Base-by-base conservation (phyloP, 2,888 invertebrate species). In the Ormia ochracea region DNA sequence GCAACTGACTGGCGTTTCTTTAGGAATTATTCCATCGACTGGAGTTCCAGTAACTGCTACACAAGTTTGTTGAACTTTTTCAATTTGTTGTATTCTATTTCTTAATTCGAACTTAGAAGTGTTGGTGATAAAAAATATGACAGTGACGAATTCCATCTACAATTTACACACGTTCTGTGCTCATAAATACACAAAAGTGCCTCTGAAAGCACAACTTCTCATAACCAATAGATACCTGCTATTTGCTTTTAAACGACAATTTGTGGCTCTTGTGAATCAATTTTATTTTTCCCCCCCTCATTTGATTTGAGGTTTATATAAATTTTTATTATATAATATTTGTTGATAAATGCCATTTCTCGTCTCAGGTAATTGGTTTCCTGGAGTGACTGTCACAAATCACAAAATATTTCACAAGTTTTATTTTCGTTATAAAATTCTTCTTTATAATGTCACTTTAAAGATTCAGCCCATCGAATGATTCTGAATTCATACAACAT, bases 51-150 rank as follows among this genome's bases (percentile, higher is more conserved):
- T 26, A 5, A 17, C 19, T 54, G n/a, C 12, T 17, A 4, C 9
- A 28, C 14, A 17, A 43, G 66, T 74, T 66, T 50, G 48, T 50
- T 66, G 65, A 48, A 66, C 58, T 66, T 72, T 48, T 48, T 21
- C 33, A 19, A 52, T 52, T 59, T 58, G 41, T 52, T 9, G 19
- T 28, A 3, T 31, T 41, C 26, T 4, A 26, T 19, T 58, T 41
- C 4, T 17, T 33, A 43, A 33, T 52, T 63, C 21, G 19, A 54
- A 74, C 54, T 50, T n/a, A 19, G 31, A 59, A 58, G 48, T 74
- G 14, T 17, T 38, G 10, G 45, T 28, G 19, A 45, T 45, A 4
- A 2, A 36, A 56, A 0, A 21, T 19, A 21, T 69, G 52, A 56
- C 28, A 23, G 36, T 38, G 19, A 56, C 12, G 10, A 45, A 28